Percentiles rank a stretch among this genome's conserved stretches.
These are phyloP conservation scores for Kuschelorhynchus macadamiae DNA, from an alignment of 2,888 invertebrate genomes.

Conservation along the genomic window DNA sequence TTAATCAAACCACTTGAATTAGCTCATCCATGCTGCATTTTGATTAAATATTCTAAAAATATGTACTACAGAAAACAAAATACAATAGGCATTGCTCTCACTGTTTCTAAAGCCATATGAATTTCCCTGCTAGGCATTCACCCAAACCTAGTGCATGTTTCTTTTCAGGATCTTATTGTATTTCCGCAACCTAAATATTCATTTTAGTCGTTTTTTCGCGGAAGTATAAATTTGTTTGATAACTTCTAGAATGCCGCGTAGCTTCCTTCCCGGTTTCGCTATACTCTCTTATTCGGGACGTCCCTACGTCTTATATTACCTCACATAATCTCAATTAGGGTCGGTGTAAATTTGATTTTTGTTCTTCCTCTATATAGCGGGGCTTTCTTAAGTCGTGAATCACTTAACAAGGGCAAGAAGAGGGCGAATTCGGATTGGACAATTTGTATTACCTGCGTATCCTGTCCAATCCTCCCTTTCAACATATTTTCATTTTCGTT, in stretches of 20 bases:
- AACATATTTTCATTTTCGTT: too few relatives aligned
- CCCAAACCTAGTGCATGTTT: constrained; percentile 23
- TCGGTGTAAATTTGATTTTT: constrained; percentile 38
- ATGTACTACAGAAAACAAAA: too few relatives aligned
- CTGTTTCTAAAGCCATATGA: too few relatives aligned
- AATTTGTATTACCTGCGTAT: constrained; percentile 4
- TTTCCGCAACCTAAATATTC: constrained; percentile 41
- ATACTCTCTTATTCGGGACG: constrained; percentile 23
- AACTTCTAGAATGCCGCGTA: constrained; percentile 31
- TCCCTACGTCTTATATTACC: constrained; percentile 38
- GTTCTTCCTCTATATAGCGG: constrained; percentile 25
- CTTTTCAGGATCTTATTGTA: constrained; percentile 21
- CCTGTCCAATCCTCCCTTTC: too few relatives aligned
- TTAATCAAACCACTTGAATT: too few relatives aligned
- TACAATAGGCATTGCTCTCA: too few relatives aligned
- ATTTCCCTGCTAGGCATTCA: too few relatives aligned
- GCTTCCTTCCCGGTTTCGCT: constrained; percentile 46
- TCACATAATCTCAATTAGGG: constrained; percentile 48
- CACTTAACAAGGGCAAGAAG: constrained; percentile 21
- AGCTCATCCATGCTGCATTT: too few relatives aligned
- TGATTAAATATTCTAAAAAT: too few relatives aligned
- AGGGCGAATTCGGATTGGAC: constrained; percentile 16
- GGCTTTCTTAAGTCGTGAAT: constrained; percentile 21
- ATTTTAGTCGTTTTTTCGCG: constrained; percentile 44
- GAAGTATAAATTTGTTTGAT: constrained; percentile 52